phyloP scores from a whole-genome alignment of 2,113 vertebrate species.

The Corythornis vintsioides region DNA sequence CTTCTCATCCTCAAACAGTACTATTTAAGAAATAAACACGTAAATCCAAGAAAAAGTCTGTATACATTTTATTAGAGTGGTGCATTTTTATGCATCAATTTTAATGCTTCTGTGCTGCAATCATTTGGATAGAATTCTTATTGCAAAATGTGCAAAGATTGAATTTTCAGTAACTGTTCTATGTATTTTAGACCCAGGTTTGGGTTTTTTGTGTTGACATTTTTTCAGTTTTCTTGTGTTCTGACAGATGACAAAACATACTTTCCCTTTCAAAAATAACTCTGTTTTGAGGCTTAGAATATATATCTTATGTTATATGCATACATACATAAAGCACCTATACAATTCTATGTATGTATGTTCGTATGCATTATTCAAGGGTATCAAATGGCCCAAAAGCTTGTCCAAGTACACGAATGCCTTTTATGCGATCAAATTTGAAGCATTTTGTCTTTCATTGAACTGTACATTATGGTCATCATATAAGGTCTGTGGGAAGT shows the following conservation, averaged over 20 bases:
- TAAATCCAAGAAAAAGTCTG: background rate
- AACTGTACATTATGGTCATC: background rate
- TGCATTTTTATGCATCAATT: slow-evolving; percentile 36
- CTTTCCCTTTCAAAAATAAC: background rate
- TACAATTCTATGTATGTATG: background rate
- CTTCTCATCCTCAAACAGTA: background rate
- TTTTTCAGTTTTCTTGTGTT: slow-evolving; percentile 8
- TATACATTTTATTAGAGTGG: background rate
- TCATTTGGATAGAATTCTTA: slow-evolving; percentile 50
- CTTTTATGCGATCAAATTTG: background rate
- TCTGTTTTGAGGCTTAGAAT: background rate
- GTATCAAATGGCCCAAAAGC: background rate
- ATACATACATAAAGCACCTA: background rate
- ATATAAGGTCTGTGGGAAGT: background rate
- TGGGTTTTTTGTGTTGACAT: background rate
- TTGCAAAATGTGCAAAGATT: slow-evolving; percentile 50
- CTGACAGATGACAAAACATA: background rate
- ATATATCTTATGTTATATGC: background rate
- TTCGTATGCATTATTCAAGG: background rate
- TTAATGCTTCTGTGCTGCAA: slow-evolving; percentile 4
- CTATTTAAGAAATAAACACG: background rate
- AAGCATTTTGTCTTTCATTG: background rate
- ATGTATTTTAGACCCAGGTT: slow-evolving; percentile 1
- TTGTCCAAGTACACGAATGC: background rate
- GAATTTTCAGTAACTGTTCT: slow-evolving; percentile 18